Conservation (phyloP, 2,888 invertebrate species). For the Melanotus villosus region DNA sequence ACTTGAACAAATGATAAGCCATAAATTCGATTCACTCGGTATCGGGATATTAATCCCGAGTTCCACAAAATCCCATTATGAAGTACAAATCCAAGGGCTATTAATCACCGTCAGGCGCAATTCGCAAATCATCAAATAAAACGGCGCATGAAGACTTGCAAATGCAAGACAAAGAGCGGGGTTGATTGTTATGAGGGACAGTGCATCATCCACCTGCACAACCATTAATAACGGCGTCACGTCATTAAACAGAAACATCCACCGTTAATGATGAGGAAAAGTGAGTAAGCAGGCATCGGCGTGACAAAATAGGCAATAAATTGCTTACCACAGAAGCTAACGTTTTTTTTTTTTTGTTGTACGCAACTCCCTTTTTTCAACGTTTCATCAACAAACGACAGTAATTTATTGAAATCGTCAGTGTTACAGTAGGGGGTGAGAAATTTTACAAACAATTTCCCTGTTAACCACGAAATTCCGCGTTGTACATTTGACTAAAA, state of each 20-base stretch:
- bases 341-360: slow-evolving; percentile 8
- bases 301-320: slow-evolving; percentile 13
- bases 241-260: slow-evolving; percentile 23
- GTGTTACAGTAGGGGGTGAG: not conserved
- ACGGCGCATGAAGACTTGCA: slow-evolving; percentile 16
- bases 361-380: slow-evolving; percentile 7
- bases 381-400: slow-evolving; percentile 20
- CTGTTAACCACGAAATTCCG: not conserved
- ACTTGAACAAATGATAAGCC: no score
- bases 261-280: slow-evolving; percentile 11
- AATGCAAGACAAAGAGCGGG: slow-evolving; percentile 10
- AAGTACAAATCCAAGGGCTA: slow-evolving; percentile 15
- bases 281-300: slow-evolving; percentile 13
- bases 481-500: not conserved
- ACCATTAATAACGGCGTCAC: slow-evolving; percentile 29
- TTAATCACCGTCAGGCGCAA: slow-evolving; percentile 20
- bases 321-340: slow-evolving; percentile 15
- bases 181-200: slow-evolving; percentile 23
- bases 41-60: no score
- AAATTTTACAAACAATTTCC: no score
- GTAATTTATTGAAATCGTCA: slow-evolving; percentile 20
- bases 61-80: slow-evolving; percentile 12
- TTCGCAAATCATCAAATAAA: slow-evolving; percentile 21
- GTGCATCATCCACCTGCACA: slow-evolving; percentile 25
- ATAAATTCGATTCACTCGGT: no score